phyloP scores from a whole-genome alignment of 2,113 vertebrate genomes.

The rabbit (Oryctolagus cuniculus) region DNA sequence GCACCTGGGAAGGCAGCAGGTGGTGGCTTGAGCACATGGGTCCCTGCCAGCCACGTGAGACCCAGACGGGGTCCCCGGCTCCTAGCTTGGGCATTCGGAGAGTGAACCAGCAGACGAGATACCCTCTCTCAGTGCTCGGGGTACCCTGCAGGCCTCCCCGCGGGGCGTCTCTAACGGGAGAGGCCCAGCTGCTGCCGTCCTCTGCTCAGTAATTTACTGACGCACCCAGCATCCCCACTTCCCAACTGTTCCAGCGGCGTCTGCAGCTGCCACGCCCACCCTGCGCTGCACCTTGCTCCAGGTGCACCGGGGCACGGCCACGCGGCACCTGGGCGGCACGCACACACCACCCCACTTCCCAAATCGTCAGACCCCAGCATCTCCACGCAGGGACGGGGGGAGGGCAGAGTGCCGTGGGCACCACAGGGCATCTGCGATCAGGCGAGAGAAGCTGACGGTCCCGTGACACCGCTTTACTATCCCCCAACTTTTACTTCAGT shows the following conservation, averaged over 20 bases:
- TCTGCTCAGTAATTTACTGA: background rate
- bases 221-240: background rate
- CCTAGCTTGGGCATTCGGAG: too few relatives aligned
- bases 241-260: background rate
- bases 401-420: rapidly evolving
- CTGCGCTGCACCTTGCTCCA: background rate
- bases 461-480: rapidly evolving
- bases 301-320: background rate
- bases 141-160: background rate
- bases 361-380: background rate
- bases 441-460: rapidly evolving
- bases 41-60: too few relatives aligned
- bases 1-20: too few relatives aligned
- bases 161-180: background rate
- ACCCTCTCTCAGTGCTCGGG: background rate
- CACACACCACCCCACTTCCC: background rate
- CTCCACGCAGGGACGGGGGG: rapidly evolving
- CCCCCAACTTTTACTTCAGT: rapidly evolving
- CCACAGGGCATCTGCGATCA: rapidly evolving
- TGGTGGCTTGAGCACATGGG: too few relatives aligned
- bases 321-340: background rate
- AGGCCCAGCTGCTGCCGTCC: background rate
- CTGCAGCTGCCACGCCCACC: background rate
- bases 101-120: too few relatives aligned
- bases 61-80: too few relatives aligned